Percentiles rank a stretch among this genome's conserved stretches.
phyloP scores from a whole-genome alignment of 2,113 vertebrate genomes.

The Nansenia antarctica region DNA sequence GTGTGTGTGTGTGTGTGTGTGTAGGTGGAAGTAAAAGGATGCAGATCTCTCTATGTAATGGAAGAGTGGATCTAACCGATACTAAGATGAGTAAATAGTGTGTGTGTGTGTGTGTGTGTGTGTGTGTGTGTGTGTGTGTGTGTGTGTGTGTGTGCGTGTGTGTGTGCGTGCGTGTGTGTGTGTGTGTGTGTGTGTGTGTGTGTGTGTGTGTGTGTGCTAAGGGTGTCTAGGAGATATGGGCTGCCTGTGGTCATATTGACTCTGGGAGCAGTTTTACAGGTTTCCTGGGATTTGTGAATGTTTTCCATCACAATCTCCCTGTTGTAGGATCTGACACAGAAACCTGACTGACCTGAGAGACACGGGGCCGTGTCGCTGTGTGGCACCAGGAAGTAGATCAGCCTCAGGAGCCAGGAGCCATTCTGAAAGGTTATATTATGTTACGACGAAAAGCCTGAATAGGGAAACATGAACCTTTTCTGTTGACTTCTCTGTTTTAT shows the following conservation, averaged over 20 bases:
- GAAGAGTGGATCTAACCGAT: constrained; percentile 33
- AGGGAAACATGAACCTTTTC: not conserved
- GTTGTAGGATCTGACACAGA: not conserved
- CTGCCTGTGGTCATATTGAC: constrained; percentile 53
- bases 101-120: not conserved
- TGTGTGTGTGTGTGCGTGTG: no score
- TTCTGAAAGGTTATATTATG: no score
- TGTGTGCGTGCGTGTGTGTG: no score
- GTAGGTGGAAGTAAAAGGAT: not conserved
- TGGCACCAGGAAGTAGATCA: constrained; percentile 27
- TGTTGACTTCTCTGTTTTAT: not conserved
- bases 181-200: no score
- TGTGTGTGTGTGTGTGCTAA: constrained; percentile 45
- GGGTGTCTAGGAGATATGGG: constrained; percentile 51
- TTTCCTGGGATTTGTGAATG: constrained; percentile 45
- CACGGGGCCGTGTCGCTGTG: not conserved
- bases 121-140: no score
- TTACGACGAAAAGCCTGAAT: not conserved
- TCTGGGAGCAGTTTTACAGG: constrained; percentile 60
- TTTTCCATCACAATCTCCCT: constrained; percentile 13
- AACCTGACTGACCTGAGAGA: constrained; percentile 16
- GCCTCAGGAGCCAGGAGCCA: no score
- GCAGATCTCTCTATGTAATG: constrained; percentile 13
- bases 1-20: not conserved
- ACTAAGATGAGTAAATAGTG: constrained; percentile 30